Evolutionary conservation across 2,113 vertebrate species (phyloP), one percentile per base, ranked within the genome.

Genomic region (Notechis scutatus): DNA sequence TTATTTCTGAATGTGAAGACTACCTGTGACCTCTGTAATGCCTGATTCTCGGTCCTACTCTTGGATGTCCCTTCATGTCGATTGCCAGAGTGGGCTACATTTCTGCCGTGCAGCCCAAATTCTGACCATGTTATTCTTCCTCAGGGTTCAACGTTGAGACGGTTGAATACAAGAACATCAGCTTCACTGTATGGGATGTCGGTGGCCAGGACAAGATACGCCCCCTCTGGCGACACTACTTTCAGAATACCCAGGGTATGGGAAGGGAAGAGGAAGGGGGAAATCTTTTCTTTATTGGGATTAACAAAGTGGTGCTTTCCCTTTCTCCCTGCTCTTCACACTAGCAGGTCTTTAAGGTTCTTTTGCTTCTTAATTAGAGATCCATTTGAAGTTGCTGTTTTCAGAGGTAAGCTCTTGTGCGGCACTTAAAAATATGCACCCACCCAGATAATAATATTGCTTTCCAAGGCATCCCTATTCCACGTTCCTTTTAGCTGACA

Each of bases 161-260:
- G 0, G 99, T 99, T 96, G 99, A 99, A 94, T 99, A 99, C 97
- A 99, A 99, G 98, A 99, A 99, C 97, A 99, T 99, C 97, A 99
- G 99, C 97, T 99, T 99, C 97, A 99, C 99, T 14, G 99, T 99
- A 91, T 99, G 99, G 99, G 99, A 99, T 0, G 99, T 99, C 89
- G 99, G 99, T 90, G 99, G 99, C 97, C 99, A 99, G 97, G 99
- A 99, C 97, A 99, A 99, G 97, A 99, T 99, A 97, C 98, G 99
- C 90, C 99, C 99, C 87, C 98, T 99, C 95, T 99, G 99, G 99
- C 98, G 99, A 96, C 99, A 99, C 96, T 99, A 99, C 97, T 99
- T 99, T 97, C 99, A 99, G 97, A 99, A 99, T 97, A 99, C 99
- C 96, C 99, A 99, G 98, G 99, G 99, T 99, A 97, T n/a, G 93